Conservation (phyloP, 2,888 invertebrate genomes). For the Pycnomerus fuliginosus region DNA sequence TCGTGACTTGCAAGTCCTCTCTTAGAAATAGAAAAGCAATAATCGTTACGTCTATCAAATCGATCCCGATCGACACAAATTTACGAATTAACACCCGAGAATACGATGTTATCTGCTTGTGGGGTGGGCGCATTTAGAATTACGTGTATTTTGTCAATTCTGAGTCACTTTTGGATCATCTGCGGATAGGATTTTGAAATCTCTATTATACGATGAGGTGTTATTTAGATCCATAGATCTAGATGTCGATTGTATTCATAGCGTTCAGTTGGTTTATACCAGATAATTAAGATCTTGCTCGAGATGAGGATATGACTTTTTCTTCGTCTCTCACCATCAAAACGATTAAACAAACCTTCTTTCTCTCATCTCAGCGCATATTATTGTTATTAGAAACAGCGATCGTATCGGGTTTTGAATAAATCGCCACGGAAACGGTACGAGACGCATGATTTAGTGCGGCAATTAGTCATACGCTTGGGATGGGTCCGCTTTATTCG, state of each 20-base stretch:
- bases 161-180: constrained; percentile 5
- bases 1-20: constrained; percentile 39
- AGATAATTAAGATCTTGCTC: constrained; percentile 37
- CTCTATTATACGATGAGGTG: constrained; percentile 35
- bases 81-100: constrained; percentile 11
- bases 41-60: constrained; percentile 29
- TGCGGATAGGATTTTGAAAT: constrained; percentile 26
- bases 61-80: constrained; percentile 16
- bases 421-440: constrained; percentile 21
- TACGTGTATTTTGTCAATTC: constrained; percentile 2
- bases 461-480: constrained; percentile 15
- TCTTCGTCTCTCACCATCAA: constrained; percentile 9
- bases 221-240: constrained; percentile 38
- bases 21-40: constrained; percentile 22
- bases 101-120: constrained; percentile 6
- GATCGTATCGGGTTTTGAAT: constrained; percentile 17
- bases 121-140: too few species aligned
- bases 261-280: constrained; percentile 37
- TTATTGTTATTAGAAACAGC: constrained; percentile 21
- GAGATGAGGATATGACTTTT: constrained; percentile 19
- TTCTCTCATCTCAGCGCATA: constrained; percentile 17
- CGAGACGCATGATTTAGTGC: constrained; percentile 19
- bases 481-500: constrained; percentile 16
- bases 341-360: constrained; percentile 21
- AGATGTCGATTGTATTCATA: constrained; percentile 40